These are phyloP conservation scores for Phalacrocorax aristotelis DNA, from an alignment of 2,113 vertebrate species.

Conservation along the genomic window DNA sequence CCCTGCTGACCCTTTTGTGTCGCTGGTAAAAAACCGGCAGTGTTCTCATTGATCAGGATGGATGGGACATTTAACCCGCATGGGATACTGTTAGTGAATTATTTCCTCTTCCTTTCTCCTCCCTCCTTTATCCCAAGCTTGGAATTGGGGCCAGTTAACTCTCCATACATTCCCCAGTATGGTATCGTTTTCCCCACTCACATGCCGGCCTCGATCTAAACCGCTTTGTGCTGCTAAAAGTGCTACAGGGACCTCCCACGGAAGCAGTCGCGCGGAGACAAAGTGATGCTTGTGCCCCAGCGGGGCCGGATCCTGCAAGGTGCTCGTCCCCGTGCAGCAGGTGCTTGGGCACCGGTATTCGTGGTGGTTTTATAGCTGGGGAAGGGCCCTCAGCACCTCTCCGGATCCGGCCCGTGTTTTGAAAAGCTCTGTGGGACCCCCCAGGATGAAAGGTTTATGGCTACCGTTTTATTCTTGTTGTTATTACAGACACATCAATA, in stretches of 20 bases:
- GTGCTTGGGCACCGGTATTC: neutral
- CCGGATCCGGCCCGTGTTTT: neutral
- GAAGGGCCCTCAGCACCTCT: conserved; percentile 20
- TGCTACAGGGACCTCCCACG: neutral
- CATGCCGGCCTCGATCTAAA: neutral
- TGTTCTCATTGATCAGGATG: conserved; percentile 58
- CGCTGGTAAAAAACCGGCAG: neutral
- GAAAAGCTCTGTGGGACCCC: conserved; percentile 66
- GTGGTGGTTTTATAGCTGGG: neutral
- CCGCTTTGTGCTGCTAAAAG: neutral
- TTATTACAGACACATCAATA: conserved; percentile 69
- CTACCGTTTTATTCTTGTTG: conserved; percentile 66
- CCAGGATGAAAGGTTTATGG: conserved; percentile 71
- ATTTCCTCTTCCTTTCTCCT: conserved; percentile 69
- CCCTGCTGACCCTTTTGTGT: conserved; percentile 36
- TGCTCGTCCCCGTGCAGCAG: neutral
- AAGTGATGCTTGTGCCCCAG: neutral
- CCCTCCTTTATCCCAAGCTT: conserved; percentile 28
- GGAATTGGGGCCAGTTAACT: conserved; percentile 8
- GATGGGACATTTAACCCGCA: conserved; percentile 65
- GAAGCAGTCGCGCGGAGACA: fast-evolving
- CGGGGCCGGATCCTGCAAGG: neutral
- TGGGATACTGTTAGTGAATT: conserved; percentile 58
- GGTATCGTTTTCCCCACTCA: neutral
- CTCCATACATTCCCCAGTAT: neutral